Conservation (phyloP, 2,113 vertebrate species). For the Tylochromis polylepis region DNA sequence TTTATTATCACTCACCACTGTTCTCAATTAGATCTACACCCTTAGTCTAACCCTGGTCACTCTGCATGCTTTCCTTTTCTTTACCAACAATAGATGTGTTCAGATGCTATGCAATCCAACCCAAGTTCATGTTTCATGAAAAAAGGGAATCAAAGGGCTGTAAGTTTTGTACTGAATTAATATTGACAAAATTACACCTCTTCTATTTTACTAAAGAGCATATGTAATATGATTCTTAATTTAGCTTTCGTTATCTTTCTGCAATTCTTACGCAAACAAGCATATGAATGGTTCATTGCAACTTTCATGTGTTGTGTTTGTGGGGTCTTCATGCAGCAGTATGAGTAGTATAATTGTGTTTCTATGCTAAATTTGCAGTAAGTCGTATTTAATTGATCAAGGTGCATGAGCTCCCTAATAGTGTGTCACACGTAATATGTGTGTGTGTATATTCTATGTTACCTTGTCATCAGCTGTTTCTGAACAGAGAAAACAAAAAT, state of each 20-base stretch:
- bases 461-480: background rate
- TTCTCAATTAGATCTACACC: slow-evolving; percentile 6
- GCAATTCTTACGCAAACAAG: background rate
- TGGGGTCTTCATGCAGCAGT: background rate
- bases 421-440: background rate
- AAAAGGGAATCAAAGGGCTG: background rate
- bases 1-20: slow-evolving; percentile 52
- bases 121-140: background rate
- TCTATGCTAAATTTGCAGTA: background rate
- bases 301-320: background rate
- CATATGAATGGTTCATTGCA: background rate
- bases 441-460: background rate
- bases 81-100: background rate
- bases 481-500: background rate
- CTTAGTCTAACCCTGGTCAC: background rate
- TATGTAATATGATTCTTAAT: background rate
- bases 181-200: background rate
- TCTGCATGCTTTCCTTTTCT: background rate
- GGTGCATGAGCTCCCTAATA: background rate
- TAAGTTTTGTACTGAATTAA: background rate
- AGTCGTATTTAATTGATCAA: background rate
- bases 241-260: rapidly evolving
- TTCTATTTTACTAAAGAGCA: background rate
- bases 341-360: background rate
- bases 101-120: background rate